Conservation (phyloP, 2,888 invertebrate species). For the Helleia helle region DNA sequence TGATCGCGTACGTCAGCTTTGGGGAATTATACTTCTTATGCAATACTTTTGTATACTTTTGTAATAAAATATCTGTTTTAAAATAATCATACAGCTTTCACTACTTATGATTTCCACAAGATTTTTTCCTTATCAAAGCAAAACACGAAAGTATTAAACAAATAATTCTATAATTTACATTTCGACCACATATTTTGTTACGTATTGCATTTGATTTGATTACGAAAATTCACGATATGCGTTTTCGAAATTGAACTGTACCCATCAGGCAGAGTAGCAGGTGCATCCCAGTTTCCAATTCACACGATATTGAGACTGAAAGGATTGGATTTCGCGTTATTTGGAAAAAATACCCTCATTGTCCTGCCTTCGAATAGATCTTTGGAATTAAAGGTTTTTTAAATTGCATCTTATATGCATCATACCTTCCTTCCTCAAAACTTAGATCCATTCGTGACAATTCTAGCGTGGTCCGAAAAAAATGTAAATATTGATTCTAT, state of each 20-base stretch:
- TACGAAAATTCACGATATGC: conserved; percentile 25
- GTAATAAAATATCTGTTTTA: too few species aligned
- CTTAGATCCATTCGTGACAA: too few species aligned
- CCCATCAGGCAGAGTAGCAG: conserved; percentile 35
- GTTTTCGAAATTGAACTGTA: conserved; percentile 38
- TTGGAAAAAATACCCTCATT: conserved; percentile 37
- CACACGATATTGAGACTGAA: conserved; percentile 33
- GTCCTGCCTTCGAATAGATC: conserved; percentile 9
- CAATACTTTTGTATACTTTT: too few species aligned
- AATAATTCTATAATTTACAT: not conserved
- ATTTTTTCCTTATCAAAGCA: too few species aligned
- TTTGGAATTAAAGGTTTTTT: not conserved
- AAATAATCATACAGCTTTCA: too few species aligned
- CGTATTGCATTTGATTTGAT: not conserved
- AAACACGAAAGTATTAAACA: not conserved
- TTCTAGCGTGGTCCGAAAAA: too few species aligned
- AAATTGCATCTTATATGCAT: too few species aligned
- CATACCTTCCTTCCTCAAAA: too few species aligned
- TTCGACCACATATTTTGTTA: not conserved
- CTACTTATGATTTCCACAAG: too few species aligned
- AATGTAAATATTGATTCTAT: too few species aligned
- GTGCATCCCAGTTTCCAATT: conserved; percentile 40
- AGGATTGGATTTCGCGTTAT: conserved; percentile 40
- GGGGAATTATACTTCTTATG: too few species aligned
- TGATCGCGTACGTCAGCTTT: too few species aligned